These are phyloP conservation scores for Telenomus remus DNA, from an alignment of 1,140 invertebrate species.

Conservation along the genomic window DNA sequence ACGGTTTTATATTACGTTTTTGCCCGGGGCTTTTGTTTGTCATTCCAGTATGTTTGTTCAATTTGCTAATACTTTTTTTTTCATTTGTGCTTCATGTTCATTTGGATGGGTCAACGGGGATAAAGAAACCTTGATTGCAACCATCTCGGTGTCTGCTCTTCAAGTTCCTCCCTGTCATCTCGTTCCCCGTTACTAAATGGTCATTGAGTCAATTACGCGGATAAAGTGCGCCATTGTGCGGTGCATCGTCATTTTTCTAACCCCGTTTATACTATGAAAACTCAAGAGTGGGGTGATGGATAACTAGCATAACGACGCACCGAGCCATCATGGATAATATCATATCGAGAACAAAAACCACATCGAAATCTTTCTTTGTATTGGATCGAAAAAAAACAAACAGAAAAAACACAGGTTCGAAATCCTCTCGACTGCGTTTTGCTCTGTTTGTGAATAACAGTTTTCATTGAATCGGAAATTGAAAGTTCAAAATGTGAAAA, in stretches of 20 bases:
- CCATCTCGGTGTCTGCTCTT: constrained; percentile 33
- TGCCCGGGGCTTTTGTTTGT: too few relatives aligned
- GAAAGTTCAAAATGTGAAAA: too few relatives aligned
- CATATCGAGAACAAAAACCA: constrained; percentile 6
- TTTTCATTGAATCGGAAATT: too few relatives aligned
- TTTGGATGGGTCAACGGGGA: constrained; percentile 65
- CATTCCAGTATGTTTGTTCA: too few relatives aligned
- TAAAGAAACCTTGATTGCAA: constrained; percentile 63
- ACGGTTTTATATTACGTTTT: too few relatives aligned
- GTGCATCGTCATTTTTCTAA: constrained; percentile 71
- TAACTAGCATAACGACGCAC: constrained; percentile 55
- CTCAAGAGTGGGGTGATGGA: constrained; percentile 40
- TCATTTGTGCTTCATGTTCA: constrained; percentile 23
- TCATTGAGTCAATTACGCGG: constrained; percentile 74
- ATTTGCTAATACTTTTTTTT: too few relatives aligned
- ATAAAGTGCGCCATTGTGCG: constrained; percentile 72
- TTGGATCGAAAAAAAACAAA: too few relatives aligned
- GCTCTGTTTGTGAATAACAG: too few relatives aligned
- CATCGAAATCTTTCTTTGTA: not conserved
- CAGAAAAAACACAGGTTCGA: too few relatives aligned
- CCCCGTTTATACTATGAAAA: constrained; percentile 61
- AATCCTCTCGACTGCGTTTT: not conserved
- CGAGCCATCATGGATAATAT: constrained; percentile 41
- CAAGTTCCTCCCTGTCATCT: constrained; percentile 39
- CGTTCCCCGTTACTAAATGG: constrained; percentile 67